Base-by-base conservation (phyloP, 2,113 vertebrate species). In the Ptilorrhoa leucosticta region DNA sequence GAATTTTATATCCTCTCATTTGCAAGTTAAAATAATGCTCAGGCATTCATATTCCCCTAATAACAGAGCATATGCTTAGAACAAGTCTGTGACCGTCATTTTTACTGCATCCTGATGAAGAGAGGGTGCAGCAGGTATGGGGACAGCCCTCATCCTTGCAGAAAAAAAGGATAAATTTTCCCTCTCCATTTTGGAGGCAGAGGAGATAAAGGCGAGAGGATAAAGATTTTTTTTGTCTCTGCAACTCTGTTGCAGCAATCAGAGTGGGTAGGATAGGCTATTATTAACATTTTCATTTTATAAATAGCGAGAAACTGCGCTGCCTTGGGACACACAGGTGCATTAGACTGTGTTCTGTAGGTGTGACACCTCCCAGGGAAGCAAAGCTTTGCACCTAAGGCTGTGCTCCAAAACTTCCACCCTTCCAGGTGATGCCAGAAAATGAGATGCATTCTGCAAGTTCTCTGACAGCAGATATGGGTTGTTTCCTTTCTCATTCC, bases 21-120 rank as follows among this genome's bases (percentile, higher is more conserved):
- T 92, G 31, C 64, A 93, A 89, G 64, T 73, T 92, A 58, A 78
- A 92, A 68, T 60, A 87, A 58, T 18, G 6, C 56, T 60, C 51
- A n/a, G 27, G 13, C 31, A 61, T 91, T 90, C 13, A 15, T 51
- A 26, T 31, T 88, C 26, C n/a, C 30, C 23, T 81, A 57, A 51
- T 50, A 61, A 40, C 50, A 58, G 18, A 63, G 22, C n/a, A 53
- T 15, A n/a, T 51, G 27, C 44, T 86, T 51, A 15, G 35, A 53
- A 21, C 17, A 28, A 60, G 50, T 30, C 45, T 92, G 57, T 44
- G 54, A 11, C 26, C 26, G 27, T 79, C 3, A 28, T n/a, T 79
- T 64, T 37, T 60, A 44, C 57, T 68, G 47, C 13, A 21, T 58
- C 40, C 39, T 28, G 48, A 72, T 8, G 12, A 45, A 42, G 65